Conservation (phyloP, 2,113 vertebrate genomes). For the Ivindomyrus marchei region DNA sequence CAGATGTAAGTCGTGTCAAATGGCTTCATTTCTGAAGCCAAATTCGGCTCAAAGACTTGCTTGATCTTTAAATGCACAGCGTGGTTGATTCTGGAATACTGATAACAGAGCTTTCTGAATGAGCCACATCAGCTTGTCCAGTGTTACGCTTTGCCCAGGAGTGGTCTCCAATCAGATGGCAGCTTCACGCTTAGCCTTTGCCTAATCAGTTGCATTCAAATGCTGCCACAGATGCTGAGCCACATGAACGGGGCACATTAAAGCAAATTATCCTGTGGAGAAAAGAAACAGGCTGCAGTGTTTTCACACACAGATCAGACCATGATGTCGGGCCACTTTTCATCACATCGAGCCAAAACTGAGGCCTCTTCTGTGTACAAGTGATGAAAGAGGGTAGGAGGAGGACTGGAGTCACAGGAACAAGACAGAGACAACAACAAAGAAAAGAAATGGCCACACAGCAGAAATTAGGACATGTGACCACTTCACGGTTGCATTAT, state of each 20-base stretch:
- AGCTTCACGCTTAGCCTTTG: neutral
- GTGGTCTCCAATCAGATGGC: neutral
- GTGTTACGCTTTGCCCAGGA: neutral
- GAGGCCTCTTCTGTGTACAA: neutral
- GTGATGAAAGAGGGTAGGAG: neutral
- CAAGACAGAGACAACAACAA: neutral
- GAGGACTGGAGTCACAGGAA: neutral
- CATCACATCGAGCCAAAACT: neutral
- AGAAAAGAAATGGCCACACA: neutral
- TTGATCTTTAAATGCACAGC: slow-evolving; percentile 17
- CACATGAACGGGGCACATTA: neutral
- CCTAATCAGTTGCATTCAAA: neutral
- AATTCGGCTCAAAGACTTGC: slow-evolving; percentile 23
- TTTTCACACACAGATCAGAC: neutral
- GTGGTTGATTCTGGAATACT: slow-evolving; percentile 20
- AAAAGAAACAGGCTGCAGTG: neutral
- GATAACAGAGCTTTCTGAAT: neutral
- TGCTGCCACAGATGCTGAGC: neutral
- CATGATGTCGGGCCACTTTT: neutral
- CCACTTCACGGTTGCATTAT: neutral
- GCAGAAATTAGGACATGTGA: neutral
- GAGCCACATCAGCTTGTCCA: neutral
- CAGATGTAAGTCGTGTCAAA: slow-evolving; percentile 35
- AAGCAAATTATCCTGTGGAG: neutral
- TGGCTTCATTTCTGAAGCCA: slow-evolving; percentile 26